phyloP scores from a whole-genome alignment of 2,797 vertebrate species.

The Esox lucius region DNA sequence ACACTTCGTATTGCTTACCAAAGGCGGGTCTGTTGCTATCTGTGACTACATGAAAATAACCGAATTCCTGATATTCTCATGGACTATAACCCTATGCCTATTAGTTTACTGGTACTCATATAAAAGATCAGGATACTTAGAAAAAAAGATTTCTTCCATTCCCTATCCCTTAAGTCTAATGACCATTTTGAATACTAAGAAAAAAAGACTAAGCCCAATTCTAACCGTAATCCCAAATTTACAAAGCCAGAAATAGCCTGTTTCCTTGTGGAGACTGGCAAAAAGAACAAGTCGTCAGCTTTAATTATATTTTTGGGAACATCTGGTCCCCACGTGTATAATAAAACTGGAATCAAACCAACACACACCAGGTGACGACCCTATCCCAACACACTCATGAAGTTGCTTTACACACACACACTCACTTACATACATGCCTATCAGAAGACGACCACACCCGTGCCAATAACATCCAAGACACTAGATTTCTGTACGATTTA shows the following conservation, averaged over 20 bases:
- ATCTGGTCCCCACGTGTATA: too few species aligned
- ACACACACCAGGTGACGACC: background rate
- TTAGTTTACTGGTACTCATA: background rate
- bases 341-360: background rate
- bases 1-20: background rate
- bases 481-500: conserved; percentile 55
- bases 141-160: background rate
- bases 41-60: background rate
- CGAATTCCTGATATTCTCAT: background rate
- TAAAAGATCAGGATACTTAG: background rate
- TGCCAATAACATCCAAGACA: conserved; percentile 5
- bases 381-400: background rate
- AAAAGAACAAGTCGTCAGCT: too few species aligned
- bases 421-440: background rate
- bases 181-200: too few species aligned
- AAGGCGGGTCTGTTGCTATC: background rate
- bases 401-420: background rate
- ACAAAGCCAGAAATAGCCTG: too few species aligned
- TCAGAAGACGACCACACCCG: too few species aligned
- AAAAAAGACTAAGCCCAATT: too few species aligned
- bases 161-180: too few species aligned
- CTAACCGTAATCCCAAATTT: too few species aligned
- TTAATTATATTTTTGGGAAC: too few species aligned
- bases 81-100: background rate
- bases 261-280: too few species aligned